Base-by-base conservation (phyloP, 2,797 vertebrate genomes). In the Acanthopagrus latus region DNA sequence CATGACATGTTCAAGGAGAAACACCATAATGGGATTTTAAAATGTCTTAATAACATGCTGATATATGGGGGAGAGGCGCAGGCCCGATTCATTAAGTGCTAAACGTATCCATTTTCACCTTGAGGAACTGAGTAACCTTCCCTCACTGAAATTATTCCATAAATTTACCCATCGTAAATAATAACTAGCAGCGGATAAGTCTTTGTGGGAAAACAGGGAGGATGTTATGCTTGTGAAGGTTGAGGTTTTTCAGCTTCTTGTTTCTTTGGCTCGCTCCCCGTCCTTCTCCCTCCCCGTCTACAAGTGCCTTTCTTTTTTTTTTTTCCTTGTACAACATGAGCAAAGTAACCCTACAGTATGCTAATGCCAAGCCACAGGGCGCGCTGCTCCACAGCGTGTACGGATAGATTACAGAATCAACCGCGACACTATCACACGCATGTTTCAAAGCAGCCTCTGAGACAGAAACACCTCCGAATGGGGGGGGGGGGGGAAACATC, bases 11-110 rank as follows among this genome's bases (percentile, higher is more conserved):
- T 96, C 95, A 96, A 96, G 95, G 95, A 95, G 95, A 96, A 95
- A 95, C 95, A 94, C 93, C 92, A 95, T 96, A 95, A 96, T 96
- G 94, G 95, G 94, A 95, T 96, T 95, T 96, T 95, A 96, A 96
- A 96, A 95, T 81, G 94, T 95, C 95, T 96, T 96, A 96, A 96
- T 96, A 96, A 95, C 94, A 95, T 95, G 94, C 95, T 96, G 95
- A 96, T 95, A 96, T 96, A 96, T 94, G 93, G 92, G 91, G 89
- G 91, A 94, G 92, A 92, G 88, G 92, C 86, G 86, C 89, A 84
- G 89, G 94, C 92, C 93, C 81, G 85, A 94, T 95, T 96, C 94
- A 95, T 95, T 96, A 96, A 95, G 94, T 94, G 94, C 94, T 96
- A 95, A 96, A 95, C 78, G 91, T 95, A 95, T 95, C 95, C 88